These are phyloP conservation scores for Mimachlamys varia DNA, from an alignment of 2,888 invertebrate genomes.

Conservation along the genomic window DNA sequence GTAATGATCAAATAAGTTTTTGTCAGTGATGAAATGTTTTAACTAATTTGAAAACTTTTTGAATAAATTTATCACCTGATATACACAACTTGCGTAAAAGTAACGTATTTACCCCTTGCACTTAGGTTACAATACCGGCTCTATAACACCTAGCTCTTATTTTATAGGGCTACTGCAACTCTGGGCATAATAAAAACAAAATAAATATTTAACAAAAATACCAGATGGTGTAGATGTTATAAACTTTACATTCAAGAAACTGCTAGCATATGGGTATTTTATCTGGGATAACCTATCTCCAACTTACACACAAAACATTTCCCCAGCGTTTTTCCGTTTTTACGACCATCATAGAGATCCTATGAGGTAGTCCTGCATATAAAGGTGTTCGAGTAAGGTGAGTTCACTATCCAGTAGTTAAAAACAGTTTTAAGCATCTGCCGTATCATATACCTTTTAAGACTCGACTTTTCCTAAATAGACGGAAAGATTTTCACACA, in stretches of 20 bases:
- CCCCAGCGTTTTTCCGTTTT: conserved; percentile 16
- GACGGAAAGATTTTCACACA: neutral
- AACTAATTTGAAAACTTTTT: neutral
- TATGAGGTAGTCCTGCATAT: neutral
- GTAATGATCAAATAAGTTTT: neutral
- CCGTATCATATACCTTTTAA: neutral
- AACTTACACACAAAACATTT: conserved; percentile 19
- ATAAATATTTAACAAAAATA: conserved; percentile 33
- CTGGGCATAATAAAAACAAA: conserved; percentile 15
- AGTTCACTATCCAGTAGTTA: conserved; percentile 31
- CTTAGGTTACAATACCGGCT: neutral
- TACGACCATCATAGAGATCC: conserved; percentile 7
- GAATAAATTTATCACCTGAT: neutral
- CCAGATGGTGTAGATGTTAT: conserved; percentile 31
- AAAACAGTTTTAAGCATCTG: neutral
- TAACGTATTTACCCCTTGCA: neutral
- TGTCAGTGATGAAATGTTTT: conserved; percentile 4
- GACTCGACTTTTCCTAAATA: neutral
- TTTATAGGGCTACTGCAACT: conserved; percentile 11
- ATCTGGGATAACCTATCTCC: conserved; percentile 34
- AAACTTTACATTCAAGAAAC: conserved; percentile 31
- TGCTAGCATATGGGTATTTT: conserved; percentile 25
- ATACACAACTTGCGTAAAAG: neutral
- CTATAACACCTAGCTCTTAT: neutral
- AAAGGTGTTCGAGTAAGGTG: neutral